Conservation (phyloP, 2,113 vertebrate genomes). For the Chionomys nivalis region DNA sequence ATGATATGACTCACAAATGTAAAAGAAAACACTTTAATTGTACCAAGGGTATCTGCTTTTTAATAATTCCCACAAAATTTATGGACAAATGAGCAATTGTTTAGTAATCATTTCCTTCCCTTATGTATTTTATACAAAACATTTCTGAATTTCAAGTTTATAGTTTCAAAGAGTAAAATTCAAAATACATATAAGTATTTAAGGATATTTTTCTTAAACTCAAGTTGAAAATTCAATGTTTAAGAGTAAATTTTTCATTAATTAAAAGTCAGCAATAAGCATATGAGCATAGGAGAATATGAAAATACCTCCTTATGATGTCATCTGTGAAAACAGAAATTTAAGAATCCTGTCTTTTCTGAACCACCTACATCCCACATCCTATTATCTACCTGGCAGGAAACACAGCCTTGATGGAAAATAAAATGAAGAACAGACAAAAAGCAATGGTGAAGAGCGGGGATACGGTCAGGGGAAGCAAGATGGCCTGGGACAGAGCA, state of each 20-base stretch:
- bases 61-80: constrained; percentile 41
- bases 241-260: constrained; percentile 11
- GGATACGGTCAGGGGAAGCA: background rate
- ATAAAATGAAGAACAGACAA: background rate
- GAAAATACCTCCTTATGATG: constrained; percentile 38
- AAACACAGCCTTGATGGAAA: background rate
- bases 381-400: background rate
- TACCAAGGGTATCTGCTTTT: background rate
- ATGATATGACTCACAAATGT: background rate
- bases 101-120: constrained; percentile 6
- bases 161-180: background rate
- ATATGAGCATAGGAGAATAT: background rate
- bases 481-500: background rate
- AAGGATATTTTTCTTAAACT: constrained; percentile 32
- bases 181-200: background rate
- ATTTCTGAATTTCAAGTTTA: constrained; percentile 52
- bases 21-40: constrained; percentile 46
- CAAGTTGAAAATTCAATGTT: constrained; percentile 26
- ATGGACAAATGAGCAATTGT: constrained; percentile 32
- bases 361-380: background rate
- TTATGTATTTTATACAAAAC: constrained; percentile 33
- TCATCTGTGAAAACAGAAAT: background rate
- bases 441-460: background rate
- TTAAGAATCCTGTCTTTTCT: background rate
- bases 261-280: constrained; percentile 22